A percentile compares a stretch with the other conserved stretches of the same genome.
phyloP scores from a whole-genome alignment of 2,113 vertebrate species.

The Gymnocephalus cernua region DNA sequence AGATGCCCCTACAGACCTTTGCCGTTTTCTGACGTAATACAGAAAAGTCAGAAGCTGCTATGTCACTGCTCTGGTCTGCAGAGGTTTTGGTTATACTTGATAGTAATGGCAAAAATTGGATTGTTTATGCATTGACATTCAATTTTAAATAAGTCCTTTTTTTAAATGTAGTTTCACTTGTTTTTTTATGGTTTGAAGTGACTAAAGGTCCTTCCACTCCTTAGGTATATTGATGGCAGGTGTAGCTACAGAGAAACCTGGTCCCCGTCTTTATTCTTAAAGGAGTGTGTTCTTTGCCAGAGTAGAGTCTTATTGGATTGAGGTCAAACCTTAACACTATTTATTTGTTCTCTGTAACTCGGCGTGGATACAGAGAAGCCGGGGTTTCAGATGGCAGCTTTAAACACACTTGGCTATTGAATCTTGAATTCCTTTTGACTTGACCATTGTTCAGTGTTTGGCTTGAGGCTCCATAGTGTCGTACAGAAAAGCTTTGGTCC shows the following conservation, averaged over 20 bases:
- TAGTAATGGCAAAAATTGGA: constrained; percentile 34
- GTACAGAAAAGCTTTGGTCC: constrained; percentile 91
- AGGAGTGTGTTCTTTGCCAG: constrained; percentile 72
- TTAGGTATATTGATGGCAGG: constrained; percentile 83
- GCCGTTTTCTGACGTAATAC: constrained; percentile 88
- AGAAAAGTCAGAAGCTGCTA: constrained; percentile 89
- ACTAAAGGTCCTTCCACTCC: constrained; percentile 65
- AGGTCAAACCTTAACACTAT: constrained; percentile 83
- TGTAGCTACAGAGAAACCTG: constrained; percentile 93
- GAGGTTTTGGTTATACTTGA: constrained; percentile 83
- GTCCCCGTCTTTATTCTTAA: constrained; percentile 73
- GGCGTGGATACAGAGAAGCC: constrained; percentile 94
- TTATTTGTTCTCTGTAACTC: constrained; percentile 91
- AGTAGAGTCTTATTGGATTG: constrained; percentile 85
- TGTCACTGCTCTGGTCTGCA: constrained; percentile 85
- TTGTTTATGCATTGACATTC: constrained; percentile 77
- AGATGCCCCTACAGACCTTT: constrained; percentile 79
- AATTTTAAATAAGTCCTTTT: constrained; percentile 83
- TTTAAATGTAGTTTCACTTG: constrained; percentile 77
- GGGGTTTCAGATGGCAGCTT: constrained; percentile 89
- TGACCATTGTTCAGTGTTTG: constrained; percentile 84
- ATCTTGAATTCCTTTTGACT: constrained; percentile 75
- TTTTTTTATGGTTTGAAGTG: constrained; percentile 66
- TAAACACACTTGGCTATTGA: constrained; percentile 69
- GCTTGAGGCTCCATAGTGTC: constrained; percentile 88